phyloP scores from a whole-genome alignment of 2,113 vertebrate genomes.

The Arvicanthis niloticus region DNA sequence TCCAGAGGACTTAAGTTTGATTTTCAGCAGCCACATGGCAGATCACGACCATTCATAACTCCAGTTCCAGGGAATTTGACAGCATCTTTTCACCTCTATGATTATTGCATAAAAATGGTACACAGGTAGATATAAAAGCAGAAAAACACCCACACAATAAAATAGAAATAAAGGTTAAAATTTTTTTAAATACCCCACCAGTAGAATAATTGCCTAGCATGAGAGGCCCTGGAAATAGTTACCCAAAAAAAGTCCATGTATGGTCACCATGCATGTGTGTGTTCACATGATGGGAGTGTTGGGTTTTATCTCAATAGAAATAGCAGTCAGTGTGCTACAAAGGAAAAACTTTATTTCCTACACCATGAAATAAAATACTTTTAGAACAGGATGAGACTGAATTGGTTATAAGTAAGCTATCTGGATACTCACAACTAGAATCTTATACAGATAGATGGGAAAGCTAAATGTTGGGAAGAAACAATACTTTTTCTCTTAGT shows the following conservation, averaged over 20 bases:
- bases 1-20: neutral
- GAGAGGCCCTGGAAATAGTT: no score
- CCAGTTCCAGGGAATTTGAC: neutral
- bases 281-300: neutral
- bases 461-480: conserved; percentile 1
- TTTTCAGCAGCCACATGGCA: neutral
- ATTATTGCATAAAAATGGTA: neutral
- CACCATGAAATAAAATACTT: neutral
- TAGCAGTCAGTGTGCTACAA: neutral
- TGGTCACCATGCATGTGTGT: neutral
- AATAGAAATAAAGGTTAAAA: neutral
- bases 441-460: neutral
- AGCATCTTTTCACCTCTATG: neutral
- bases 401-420: neutral
- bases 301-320: neutral
- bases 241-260: neutral
- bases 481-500: neutral
- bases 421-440: neutral
- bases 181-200: no score
- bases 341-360: neutral
- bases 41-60: neutral
- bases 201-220: neutral
- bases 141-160: neutral
- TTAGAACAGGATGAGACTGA: neutral
- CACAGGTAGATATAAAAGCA: neutral